Evolutionary conservation across 1,140 invertebrate species (phyloP), one percentile per base, ranked within the genome.

Genomic region (Platyscapa corneri): DNA sequence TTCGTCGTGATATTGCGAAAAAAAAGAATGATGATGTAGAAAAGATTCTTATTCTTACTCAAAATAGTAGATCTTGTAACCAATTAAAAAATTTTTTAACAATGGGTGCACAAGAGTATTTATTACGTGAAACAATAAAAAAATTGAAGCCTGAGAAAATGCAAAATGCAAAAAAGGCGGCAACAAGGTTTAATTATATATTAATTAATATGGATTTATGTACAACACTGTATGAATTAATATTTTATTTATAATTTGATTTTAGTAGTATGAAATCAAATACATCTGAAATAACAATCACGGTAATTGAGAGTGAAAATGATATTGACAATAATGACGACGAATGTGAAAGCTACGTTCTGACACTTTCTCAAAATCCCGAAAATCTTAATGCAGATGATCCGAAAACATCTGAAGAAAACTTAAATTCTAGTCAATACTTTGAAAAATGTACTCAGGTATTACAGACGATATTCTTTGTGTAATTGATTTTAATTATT

Each of bases 21-120:
- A 90, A 90, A 84, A 90, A 88, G 79, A 91, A 93, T 81, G 90
- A 92, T 82, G 87, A 90, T 82, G 87, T 92, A 78, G 94, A 94
- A 65, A 96, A 96, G 93, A 96, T 98, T 87, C 91, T 99, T 34
- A 96, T 99, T 87, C 94, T 98, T 5, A 97, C 97, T 82, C 95
- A 97, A 89, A 97, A 98, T 94, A 95, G 95, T 49, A 95, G 95
- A 90, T 97, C 97, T 14, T 97, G 97, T 91, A 95, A 93, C 87
- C 97, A 98, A 90, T 90, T 99, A 30, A 97, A 96, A 87, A 93
- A 93, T 93, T 95, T 95, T 87, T 92, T 97, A 30, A 96, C 95
- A 1, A 94, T 95, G 92, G 96, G 97, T 42, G 93, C 95, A 14
- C 93, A 95, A 81, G 94, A 95, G 87, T 92, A 91, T 87, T 89